These are phyloP conservation scores for Penaeus indicus DNA, from an alignment of 1,140 invertebrate species.

Conservation along the genomic window DNA sequence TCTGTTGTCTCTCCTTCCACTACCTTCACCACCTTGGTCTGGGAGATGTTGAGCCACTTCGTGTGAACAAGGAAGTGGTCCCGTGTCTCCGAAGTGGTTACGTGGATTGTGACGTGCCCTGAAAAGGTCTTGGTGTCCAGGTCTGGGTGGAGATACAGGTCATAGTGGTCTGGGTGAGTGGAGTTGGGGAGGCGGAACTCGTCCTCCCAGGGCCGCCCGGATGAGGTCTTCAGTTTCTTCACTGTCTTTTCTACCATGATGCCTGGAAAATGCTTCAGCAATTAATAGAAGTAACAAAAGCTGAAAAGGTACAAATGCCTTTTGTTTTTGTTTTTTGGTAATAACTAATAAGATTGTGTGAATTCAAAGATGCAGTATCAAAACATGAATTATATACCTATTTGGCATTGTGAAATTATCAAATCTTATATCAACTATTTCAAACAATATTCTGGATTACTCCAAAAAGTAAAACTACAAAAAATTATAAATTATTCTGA, in stretches of 20 bases:
- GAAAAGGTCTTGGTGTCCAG: constrained; percentile 78
- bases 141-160: constrained; percentile 81
- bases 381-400: too few relatives aligned
- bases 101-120: constrained; percentile 80
- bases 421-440: too few relatives aligned
- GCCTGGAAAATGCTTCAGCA: background rate
- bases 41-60: constrained; percentile 73
- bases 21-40: constrained; percentile 7
- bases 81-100: constrained; percentile 75
- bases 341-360: too few relatives aligned
- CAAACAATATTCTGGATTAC: too few relatives aligned
- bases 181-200: constrained; percentile 76
- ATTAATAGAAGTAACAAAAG: too few relatives aligned
- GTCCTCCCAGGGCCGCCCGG: constrained; percentile 69
- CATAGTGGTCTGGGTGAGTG: constrained; percentile 81
- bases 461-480: too few relatives aligned
- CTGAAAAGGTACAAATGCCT: too few relatives aligned
- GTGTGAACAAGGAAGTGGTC: constrained; percentile 80
- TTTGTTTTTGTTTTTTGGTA: too few relatives aligned
- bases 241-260: background rate
- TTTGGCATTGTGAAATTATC: too few relatives aligned
- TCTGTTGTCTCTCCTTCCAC: background rate
- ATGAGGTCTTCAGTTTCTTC: constrained; percentile 25
- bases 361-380: too few relatives aligned
- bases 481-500: too few relatives aligned